Percentiles rank a stretch among this genome's conserved stretches.
Evolutionary conservation across 2,888 invertebrate genomes (phyloP).

Genomic region (Macrophya annulata): DNA sequence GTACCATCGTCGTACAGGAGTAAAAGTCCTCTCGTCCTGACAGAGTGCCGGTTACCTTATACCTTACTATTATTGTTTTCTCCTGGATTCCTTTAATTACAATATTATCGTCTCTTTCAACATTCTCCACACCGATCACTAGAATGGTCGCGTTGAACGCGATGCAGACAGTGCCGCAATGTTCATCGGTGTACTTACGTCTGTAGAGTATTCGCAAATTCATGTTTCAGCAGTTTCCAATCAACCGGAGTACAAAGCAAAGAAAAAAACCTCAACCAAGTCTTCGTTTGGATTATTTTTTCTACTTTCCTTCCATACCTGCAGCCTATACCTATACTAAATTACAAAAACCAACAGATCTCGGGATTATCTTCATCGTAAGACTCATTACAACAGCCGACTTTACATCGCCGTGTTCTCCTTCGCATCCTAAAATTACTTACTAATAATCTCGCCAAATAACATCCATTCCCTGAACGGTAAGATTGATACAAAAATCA

Average conservation of each 20-base stretch:
- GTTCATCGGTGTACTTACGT: too few relatives aligned
- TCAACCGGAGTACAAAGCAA: background rate
- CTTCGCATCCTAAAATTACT: background rate
- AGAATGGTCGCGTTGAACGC: background rate
- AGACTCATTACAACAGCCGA: background rate
- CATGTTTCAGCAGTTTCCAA: background rate
- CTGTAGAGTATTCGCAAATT: background rate
- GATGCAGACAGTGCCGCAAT: too few relatives aligned
- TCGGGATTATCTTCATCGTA: background rate
- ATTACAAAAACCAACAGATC: background rate
- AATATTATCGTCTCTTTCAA: background rate
- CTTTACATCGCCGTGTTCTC: background rate
- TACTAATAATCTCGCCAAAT: background rate
- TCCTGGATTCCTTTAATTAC: background rate
- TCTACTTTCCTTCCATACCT: background rate
- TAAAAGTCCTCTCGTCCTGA: conserved; percentile 53
- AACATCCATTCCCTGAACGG: background rate
- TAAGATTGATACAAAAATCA: background rate
- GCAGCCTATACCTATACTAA: background rate
- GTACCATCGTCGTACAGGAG: conserved; percentile 65
- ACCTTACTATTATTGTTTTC: conserved; percentile 40
- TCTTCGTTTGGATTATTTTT: background rate
- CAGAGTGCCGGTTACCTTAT: conserved; percentile 37
- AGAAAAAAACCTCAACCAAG: background rate
- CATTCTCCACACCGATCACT: background rate